Base-by-base conservation (phyloP, 2,888 invertebrate species). In the Zeuzera pyrina region DNA sequence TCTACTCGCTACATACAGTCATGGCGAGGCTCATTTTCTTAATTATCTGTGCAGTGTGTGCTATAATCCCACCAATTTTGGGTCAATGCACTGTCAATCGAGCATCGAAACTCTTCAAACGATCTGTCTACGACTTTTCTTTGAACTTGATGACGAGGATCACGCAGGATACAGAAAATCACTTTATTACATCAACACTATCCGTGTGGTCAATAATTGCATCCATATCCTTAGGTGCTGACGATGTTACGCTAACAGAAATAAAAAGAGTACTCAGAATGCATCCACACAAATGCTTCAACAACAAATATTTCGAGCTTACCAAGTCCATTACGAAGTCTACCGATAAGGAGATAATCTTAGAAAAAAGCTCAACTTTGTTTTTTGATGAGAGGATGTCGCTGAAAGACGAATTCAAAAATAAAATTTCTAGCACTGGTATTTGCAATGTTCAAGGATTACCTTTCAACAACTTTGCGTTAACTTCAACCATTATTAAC, bases 151-250 rank as follows among this genome's bases (percentile, higher is more conserved):
- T 45, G 10, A 34, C 19, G 29, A 45, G 49, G 45, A 45, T 54
- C 4, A 58, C 53, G 31, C 49, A 57, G 21, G 73, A 77, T 10
- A 68, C 64, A 0, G 77, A 78, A 1, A 60, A 65, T 12, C 81
- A 81, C 30, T 81, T 78, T 42, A 51, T 77, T 0, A 42, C 64
- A 0, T 77, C 78, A 0, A 62, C 72, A 0, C 39, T 78, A 0
- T 78, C 78, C 0, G 54, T 67, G 12, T 78, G 35, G 81, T 54
- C 63, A 0, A 42, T 83, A 3, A 42, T 83, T 2, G 47, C 78
- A 0, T 48, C 60, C 0, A 35, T 69, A 0, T 67, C 76, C 0
- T 48, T 71, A 1, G 79, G 76, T 1, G 77, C 81, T 0, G 39
- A 51, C 0, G 67, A 57, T 0, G 42, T 46, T 0, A 73, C 78